Evolutionary conservation across 1,140 invertebrate species (phyloP), one percentile per base, ranked within the genome.

Genomic region (Bombus turneri): DNA sequence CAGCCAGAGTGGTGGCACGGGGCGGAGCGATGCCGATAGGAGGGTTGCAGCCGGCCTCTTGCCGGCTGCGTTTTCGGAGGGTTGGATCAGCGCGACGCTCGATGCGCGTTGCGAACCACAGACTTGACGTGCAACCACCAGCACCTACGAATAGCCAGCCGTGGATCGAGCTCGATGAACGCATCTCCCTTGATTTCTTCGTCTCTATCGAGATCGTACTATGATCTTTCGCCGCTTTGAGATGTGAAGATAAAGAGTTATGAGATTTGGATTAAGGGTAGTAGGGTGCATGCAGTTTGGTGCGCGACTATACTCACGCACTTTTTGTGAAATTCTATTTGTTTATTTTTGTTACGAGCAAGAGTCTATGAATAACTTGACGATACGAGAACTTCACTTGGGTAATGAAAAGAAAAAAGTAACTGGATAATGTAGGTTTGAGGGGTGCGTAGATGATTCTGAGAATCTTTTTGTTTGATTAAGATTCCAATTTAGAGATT

Each of bases 21-120:
- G 94, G 94, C 94, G 94, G 94, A 92, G 94, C 94, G 87, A 93
- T 90, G 85, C 74, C 87, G 88, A 92, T 91, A 91, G 92, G 94
- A 95, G 93, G 93, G 94, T 93, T 94, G 93, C 92, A 92, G 93
- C 92, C 83, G 86, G 83, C 88, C 80, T 87, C 66, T 88, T 83
- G 72, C 89, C 71, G 84, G 88, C 90, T 93, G 92, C 90, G 92
- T 93, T 93, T 93, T 92, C 89, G 91, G 91, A 91, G 94, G 93
- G 94, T 88, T 94, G 94, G 94, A 91, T 93, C 93, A 88, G 89
- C 93, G 94, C 94, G 91, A 86, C 75, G 85, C 90, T 90, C 84
- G 91, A 87, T 94, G 94, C 94, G 94, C 94, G 88, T 83, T 62
- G 85, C 84, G 73, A 69, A 31, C 5, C 76, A 91, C 18, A 87